These are phyloP conservation scores for Rhogogaster chlorosoma DNA, from an alignment of 2,888 invertebrate species.

Conservation along the genomic window DNA sequence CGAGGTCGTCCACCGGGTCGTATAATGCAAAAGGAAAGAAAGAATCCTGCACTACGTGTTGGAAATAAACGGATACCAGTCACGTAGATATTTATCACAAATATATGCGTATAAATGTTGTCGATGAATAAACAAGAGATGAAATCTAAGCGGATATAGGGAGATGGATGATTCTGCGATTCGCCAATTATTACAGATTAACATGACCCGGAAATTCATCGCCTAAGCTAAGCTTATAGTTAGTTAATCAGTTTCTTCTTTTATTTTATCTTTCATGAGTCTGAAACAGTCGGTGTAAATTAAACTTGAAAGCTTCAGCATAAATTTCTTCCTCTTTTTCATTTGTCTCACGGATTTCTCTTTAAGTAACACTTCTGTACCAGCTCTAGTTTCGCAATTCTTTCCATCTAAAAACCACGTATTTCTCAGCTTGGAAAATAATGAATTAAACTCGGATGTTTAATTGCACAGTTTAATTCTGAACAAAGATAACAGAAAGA, in stretches of 20 bases:
- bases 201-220: conserved; percentile 13
- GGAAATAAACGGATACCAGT: background rate
- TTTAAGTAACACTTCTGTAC: background rate
- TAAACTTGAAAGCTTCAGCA: background rate
- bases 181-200: background rate
- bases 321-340: background rate
- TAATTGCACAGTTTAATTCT: conserved; percentile 12
- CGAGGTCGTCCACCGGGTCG: conserved; percentile 10
- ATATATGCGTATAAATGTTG: background rate
- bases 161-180: background rate
- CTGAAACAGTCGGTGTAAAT: background rate
- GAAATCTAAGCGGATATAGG: background rate
- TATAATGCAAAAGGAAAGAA: background rate
- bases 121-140: background rate
- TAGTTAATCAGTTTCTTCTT: background rate
- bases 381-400: background rate
- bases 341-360: background rate
- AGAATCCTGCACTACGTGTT: too few relatives aligned
- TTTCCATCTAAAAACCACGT: background rate
- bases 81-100: background rate
- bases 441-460: background rate
- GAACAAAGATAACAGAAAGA: background rate
- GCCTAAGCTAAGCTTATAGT: background rate
- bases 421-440: background rate
- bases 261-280: background rate